Evolutionary conservation across 2,888 invertebrate genomes (phyloP).

Genomic region (Poecilobothrus nobilitatus): DNA sequence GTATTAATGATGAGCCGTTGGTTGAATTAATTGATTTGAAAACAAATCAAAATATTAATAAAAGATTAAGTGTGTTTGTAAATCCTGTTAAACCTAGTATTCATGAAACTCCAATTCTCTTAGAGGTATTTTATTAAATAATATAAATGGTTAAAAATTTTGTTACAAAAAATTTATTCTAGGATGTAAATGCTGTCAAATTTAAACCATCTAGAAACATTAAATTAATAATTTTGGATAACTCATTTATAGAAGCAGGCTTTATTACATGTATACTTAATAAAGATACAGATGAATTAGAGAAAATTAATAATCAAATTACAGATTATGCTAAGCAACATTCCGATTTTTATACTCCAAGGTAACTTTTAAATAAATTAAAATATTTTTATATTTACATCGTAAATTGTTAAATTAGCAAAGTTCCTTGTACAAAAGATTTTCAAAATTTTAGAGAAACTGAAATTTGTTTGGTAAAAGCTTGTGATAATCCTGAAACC

Average conservation of each 20-base stretch:
- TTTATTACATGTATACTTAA: constrained; percentile 33
- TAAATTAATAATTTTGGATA: constrained; percentile 36
- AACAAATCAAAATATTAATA: constrained; percentile 32
- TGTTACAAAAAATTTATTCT: background rate
- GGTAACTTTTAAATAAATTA: constrained; percentile 26
- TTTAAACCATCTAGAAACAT: constrained; percentile 23
- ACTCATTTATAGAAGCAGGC: constrained; percentile 31
- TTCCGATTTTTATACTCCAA: constrained; percentile 29
- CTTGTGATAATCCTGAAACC: constrained; percentile 26
- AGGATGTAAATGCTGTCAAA: background rate
- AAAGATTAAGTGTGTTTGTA: constrained; percentile 28
- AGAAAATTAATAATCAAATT: constrained; percentile 32
- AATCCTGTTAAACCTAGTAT: constrained; percentile 28
- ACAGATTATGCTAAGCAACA: constrained; percentile 30
- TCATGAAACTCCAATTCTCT: constrained; percentile 24
- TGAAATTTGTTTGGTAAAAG: constrained; percentile 37
- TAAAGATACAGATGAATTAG: constrained; percentile 31
- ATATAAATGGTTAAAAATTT: no score
- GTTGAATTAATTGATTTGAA: constrained; percentile 31
- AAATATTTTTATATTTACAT: no score
- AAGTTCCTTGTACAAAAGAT: background rate
- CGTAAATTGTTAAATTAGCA: background rate
- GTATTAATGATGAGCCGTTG: constrained; percentile 25
- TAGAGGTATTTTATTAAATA: constrained; percentile 27
- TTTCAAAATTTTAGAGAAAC: constrained; percentile 8